Evolutionary conservation across 2,888 invertebrate genomes (phyloP), one percentile per base, ranked within the genome.

Genomic region (Chymomyza amoena): DNA sequence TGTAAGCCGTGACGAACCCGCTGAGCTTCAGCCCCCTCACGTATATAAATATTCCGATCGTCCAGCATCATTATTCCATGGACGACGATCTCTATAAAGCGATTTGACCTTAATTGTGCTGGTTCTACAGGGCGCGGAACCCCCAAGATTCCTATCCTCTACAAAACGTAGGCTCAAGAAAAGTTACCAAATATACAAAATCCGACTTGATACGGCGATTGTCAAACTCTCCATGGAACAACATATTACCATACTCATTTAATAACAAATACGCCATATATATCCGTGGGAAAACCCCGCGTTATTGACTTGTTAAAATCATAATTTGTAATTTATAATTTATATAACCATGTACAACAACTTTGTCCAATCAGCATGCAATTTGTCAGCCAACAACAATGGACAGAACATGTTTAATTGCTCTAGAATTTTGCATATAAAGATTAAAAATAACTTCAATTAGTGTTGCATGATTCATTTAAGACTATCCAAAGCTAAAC

Each of bases 401-500:
- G 28, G 52, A 57, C 54, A 59, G 45, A 71, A 67, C 78, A 66
- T 67, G 50, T 81, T 73, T 78, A 81, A 83, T 83, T 80, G 68
- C 72, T 70, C 70, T 15, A 66, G 70, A 65, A 81, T 81, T 83
- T 45, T 77, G 79, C 83, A 83, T 82, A 0, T n/a, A 6, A 32
- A 54, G 18, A 52, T n/a, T 16, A 61, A 61, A 15, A 57, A 57
- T 20, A 57, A 25, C 20, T 32, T 1, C 9, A 57, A 57, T 4
- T 15, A 15, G 28, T 57, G 15, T 20, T 36, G 68, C 63, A 81
- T 82, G 81, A 82, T 81, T 82, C 81, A 81, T 60, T 71, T 64
- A 70, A 59, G 57, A 61, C 54, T 54, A 64, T 65, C 1, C 59
- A 59, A 59, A 66, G 69, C 73, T 36, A 45, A 67, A 64, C 67